Evolutionary conservation across 2,888 invertebrate species (phyloP).

Genomic region (Muschampia plurimacula): DNA sequence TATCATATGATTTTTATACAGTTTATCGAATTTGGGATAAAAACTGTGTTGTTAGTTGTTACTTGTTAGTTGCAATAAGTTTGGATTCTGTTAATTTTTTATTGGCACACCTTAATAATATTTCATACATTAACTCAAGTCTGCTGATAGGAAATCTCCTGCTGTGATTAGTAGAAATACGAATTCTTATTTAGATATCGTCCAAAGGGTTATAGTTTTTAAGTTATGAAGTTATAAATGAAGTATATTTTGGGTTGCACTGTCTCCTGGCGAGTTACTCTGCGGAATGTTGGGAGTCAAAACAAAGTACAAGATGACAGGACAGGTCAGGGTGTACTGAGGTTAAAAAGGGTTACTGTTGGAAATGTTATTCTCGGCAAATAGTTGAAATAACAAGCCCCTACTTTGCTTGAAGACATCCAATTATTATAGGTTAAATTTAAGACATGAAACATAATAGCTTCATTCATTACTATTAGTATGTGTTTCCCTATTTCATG

Average conservation of each 20-base stretch:
- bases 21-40: background rate
- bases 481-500: no score
- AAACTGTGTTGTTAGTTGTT: no score
- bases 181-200: conserved; percentile 11
- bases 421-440: no score
- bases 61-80: background rate
- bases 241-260: background rate
- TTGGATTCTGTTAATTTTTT: background rate
- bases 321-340: no score
- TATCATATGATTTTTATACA: no score
- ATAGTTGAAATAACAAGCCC: background rate
- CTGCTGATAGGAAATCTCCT: background rate
- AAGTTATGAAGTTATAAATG: conserved; percentile 14
- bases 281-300: background rate
- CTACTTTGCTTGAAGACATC: no score
- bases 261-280: background rate
- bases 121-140: background rate
- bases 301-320: no score
- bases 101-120: background rate
- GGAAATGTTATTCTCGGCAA: background rate
- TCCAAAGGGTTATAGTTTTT: conserved; percentile 23
- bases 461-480: no score
- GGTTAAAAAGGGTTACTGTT: no score
- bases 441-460: no score
- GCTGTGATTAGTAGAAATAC: conserved; percentile 19